Evolutionary conservation across 2,113 vertebrate species (phyloP).

Genomic region (Oplegnathus fasciatus): DNA sequence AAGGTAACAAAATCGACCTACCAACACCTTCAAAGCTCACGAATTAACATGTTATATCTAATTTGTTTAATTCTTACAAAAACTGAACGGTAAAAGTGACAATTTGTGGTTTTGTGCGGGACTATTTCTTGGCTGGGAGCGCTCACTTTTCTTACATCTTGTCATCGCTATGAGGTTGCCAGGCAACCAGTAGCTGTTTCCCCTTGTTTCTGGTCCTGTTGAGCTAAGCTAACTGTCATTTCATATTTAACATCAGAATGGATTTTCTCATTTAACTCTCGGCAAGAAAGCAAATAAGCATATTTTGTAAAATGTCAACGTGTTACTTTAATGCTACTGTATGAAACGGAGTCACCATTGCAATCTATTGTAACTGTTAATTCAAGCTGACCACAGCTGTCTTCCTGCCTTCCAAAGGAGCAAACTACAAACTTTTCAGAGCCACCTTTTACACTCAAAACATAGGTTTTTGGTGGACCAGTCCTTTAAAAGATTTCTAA

Average conservation of each 20-base stretch:
- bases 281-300: background rate
- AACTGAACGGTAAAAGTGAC: background rate
- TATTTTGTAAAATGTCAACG: background rate
- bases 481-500: background rate
- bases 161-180: too few relatives aligned
- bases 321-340: background rate
- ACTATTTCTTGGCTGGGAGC: background rate
- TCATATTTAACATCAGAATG: background rate
- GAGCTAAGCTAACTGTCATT: background rate
- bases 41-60: background rate
- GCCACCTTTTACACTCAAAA: background rate
- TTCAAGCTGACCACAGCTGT: background rate
- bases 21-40: background rate
- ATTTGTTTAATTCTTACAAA: background rate
- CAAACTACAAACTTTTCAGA: background rate
- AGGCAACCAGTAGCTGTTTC: too few relatives aligned
- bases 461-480: background rate
- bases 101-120: background rate
- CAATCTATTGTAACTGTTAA: constrained; percentile 1
- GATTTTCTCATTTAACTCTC: background rate
- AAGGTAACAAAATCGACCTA: background rate
- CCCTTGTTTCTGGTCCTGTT: too few relatives aligned
- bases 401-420: background rate
- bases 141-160: too few relatives aligned
- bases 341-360: constrained; percentile 15